A percentile compares a stretch with the other conserved stretches of the same genome.
These are phyloP conservation scores for Delphinapterus leucas DNA, from an alignment of 2,113 vertebrate species.

Conservation along the genomic window DNA sequence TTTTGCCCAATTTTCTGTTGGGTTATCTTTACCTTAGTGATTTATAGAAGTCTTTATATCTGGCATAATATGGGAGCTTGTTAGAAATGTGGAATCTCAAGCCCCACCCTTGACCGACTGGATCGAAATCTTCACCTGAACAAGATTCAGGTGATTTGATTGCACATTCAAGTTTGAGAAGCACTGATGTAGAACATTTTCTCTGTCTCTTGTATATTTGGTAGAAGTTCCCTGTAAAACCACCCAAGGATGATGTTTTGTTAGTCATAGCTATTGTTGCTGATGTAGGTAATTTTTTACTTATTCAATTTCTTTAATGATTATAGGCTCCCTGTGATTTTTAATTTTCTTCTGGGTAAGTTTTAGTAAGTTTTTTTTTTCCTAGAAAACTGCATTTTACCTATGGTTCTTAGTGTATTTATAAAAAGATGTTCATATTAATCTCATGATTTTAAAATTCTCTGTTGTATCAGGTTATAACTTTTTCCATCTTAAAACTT, in stretches of 20 bases:
- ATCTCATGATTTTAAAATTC: neutral
- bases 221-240: neutral
- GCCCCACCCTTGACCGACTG: neutral
- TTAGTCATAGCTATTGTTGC: neutral
- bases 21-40: neutral
- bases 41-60: neutral
- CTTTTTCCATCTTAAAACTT: neutral
- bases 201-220: neutral
- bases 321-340: neutral
- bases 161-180: neutral
- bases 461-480: neutral
- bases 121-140: neutral
- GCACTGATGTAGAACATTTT: neutral
- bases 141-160: neutral
- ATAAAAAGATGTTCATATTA: constrained; percentile 1
- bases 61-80: neutral
- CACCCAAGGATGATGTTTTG: neutral
- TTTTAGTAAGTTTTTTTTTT: neutral
- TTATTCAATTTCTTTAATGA: constrained; percentile 13
- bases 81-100: neutral
- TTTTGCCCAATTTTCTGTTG: neutral
- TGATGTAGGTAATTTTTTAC: neutral
- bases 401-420: neutral
- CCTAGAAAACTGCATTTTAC: constrained; percentile 16
- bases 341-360: constrained; percentile 34